Conservation (phyloP, 2,888 invertebrate species). For the Tipula confusa region DNA sequence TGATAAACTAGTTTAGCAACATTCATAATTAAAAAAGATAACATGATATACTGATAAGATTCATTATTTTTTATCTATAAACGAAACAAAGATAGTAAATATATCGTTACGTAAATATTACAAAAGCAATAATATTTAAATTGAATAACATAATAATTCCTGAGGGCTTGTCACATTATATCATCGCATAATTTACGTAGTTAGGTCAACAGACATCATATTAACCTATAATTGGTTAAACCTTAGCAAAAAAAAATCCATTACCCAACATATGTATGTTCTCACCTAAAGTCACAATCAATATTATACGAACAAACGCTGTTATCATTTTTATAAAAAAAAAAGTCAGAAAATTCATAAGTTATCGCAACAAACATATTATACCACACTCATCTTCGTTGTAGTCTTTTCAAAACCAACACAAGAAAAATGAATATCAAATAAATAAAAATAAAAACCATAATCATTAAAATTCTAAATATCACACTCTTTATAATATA, state of each 20-base stretch:
- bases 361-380: background rate
- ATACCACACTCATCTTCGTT: too few species aligned
- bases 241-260: background rate
- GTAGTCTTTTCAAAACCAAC: background rate
- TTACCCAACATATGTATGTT: background rate
- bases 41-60: background rate
- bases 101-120: background rate
- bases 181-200: background rate
- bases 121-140: background rate
- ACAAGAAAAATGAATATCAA: background rate
- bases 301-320: background rate
- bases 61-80: background rate
- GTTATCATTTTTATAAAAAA: background rate
- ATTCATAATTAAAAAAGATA: background rate
- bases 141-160: background rate
- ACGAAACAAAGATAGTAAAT: background rate
- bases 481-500: background rate
- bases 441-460: background rate
- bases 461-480: constrained; percentile 4
- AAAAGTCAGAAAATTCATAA: background rate
- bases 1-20: background rate
- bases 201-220: background rate
- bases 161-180: background rate
- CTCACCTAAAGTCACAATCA: background rate
- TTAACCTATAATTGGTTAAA: background rate